phyloP scores from a whole-genome alignment of 1,140 invertebrate genomes.

The Heterodera schachtii region DNA sequence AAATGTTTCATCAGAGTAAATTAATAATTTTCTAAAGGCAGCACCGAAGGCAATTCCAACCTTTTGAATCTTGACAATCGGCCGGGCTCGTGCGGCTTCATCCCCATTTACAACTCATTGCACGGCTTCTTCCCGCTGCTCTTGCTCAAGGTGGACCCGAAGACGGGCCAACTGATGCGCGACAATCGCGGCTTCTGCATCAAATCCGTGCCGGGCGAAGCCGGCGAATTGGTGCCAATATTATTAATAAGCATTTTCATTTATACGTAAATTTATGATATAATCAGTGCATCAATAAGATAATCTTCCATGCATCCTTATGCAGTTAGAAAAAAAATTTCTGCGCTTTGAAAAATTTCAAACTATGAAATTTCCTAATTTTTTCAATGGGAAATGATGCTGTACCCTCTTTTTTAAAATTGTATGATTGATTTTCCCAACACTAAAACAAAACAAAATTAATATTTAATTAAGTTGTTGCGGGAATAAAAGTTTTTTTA shows the following conservation, averaged over 20 bases:
- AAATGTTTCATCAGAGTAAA: too few relatives aligned
- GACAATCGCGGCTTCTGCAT: constrained; percentile 76
- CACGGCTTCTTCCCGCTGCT: constrained; percentile 41
- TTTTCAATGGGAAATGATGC: background rate
- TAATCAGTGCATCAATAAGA: too few relatives aligned
- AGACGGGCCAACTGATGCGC: constrained; percentile 79
- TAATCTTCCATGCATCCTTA: too few relatives aligned
- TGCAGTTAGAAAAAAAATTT: too few relatives aligned
- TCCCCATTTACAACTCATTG: constrained; percentile 44
- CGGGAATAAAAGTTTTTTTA: too few relatives aligned
- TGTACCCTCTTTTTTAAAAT: too few relatives aligned
- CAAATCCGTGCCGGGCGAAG: constrained; percentile 79
- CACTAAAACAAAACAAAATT: too few relatives aligned
- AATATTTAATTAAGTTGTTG: too few relatives aligned
- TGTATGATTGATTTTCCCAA: too few relatives aligned
- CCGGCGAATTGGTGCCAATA: constrained; percentile 77
- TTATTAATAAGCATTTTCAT: background rate
- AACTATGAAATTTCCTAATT: too few relatives aligned
- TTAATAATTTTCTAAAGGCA: constrained; percentile 62
- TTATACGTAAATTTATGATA: background rate
- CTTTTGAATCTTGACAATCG: constrained; percentile 77
- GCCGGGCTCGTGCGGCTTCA: constrained; percentile 74
- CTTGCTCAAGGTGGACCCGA: constrained; percentile 51
- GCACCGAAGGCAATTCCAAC: constrained; percentile 88
- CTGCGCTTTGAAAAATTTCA: too few relatives aligned